A percentile compares a stretch with the other conserved stretches of the same genome.
phyloP scores from a whole-genome alignment of 35 echinoderm and acorn worm species.

The Hemicentrotus pulcherrimus region DNA sequence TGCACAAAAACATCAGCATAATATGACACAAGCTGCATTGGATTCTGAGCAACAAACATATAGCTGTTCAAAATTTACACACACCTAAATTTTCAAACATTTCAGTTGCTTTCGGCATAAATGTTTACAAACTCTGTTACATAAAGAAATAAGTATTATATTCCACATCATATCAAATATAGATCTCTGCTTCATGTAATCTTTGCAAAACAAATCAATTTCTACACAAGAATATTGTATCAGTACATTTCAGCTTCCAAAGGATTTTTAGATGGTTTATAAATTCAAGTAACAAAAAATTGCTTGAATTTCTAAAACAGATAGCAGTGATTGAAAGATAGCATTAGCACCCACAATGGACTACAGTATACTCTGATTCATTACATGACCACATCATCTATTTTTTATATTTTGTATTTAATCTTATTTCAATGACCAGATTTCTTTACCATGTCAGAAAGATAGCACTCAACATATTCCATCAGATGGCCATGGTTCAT shows the following conservation, averaged over 20 bases:
- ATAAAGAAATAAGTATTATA: not conserved
- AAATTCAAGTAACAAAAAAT: not conserved
- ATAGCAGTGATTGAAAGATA: no score
- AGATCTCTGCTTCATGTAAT: not conserved
- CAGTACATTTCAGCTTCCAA: not conserved
- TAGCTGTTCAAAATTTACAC: not conserved
- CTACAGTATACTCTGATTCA: no score
- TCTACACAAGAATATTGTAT: no score
- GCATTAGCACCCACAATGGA: no score
- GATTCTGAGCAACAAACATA: not conserved
- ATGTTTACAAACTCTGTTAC: not conserved
- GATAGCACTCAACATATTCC: no score
- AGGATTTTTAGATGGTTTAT: not conserved
- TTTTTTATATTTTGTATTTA: no score
- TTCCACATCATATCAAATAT: not conserved
- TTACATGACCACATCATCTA: no score
- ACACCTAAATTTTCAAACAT: not conserved
- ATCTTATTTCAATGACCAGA: no score
- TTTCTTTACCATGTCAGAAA: no score
- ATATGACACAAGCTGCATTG: not conserved
- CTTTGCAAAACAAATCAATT: not conserved
- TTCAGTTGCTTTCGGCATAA: conserved; percentile 10
- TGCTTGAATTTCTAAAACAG: no score
- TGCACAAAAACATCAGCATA: not conserved
- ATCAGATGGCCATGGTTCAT: no score